Evolutionary conservation across 2,888 invertebrate genomes (phyloP).

Genomic region (Cyrtodaria siliqua): DNA sequence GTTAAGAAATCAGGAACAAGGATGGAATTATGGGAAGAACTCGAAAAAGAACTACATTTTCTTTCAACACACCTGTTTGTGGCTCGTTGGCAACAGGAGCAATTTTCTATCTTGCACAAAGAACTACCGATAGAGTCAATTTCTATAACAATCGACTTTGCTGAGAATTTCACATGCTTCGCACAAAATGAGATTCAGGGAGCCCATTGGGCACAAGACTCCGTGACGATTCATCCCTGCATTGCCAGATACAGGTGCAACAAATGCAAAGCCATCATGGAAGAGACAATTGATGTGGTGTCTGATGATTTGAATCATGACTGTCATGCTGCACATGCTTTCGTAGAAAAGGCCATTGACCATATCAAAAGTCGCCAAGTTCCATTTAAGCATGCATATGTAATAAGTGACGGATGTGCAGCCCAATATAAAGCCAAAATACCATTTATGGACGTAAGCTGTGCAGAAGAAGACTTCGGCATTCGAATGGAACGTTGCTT

Average conservation of each 20-base stretch:
- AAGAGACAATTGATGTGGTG: slow-evolving; percentile 43
- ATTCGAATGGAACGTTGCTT: slow-evolving; percentile 25
- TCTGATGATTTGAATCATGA: slow-evolving; percentile 49
- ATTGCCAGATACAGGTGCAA: slow-evolving; percentile 35
- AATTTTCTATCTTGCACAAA: slow-evolving; percentile 29
- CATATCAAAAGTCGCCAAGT: slow-evolving; percentile 12
- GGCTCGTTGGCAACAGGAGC: slow-evolving; percentile 43
- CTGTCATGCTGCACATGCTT: slow-evolving; percentile 37
- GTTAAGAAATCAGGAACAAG: slow-evolving; percentile 11
- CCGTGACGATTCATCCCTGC: slow-evolving; percentile 52
- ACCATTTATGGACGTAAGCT: slow-evolving; percentile 35
- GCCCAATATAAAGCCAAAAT: slow-evolving; percentile 37
- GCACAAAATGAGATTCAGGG: slow-evolving; percentile 55
- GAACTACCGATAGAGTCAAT: slow-evolving; percentile 20
- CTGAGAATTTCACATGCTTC: slow-evolving; percentile 49
- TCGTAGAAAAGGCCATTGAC: slow-evolving; percentile 7
- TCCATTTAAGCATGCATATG: slow-evolving; percentile 27
- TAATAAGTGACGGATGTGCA: slow-evolving; percentile 52
- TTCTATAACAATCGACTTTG: slow-evolving; percentile 42
- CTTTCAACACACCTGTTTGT: slow-evolving; percentile 38
- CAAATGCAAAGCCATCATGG: slow-evolving; percentile 17
- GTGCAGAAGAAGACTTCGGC: slow-evolving; percentile 17
- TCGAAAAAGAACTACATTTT: slow-evolving; percentile 27
- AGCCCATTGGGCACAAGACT: too few species aligned
- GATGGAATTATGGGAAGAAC: slow-evolving; percentile 15